Evolutionary conservation across 1,140 invertebrate species (phyloP), one percentile per base, ranked within the genome.

Genomic region (Drosophila pachea): DNA sequence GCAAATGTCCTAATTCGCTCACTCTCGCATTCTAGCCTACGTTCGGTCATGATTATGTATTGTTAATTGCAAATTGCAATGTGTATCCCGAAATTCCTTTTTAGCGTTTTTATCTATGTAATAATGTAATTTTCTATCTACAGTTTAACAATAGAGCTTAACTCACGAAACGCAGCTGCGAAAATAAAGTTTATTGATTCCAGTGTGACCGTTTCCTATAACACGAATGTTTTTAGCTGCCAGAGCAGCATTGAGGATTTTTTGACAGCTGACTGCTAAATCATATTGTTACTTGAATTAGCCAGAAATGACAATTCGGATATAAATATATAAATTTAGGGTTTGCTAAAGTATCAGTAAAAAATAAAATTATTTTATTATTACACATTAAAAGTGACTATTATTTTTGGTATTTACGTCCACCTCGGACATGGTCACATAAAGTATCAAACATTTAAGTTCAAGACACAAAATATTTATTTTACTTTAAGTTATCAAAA

Each of bases 1-100:
- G 70, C 87, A 95, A 96, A 35, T 93, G 95, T 81, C 90, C 90
- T 45, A 95, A 89, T 75, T 93, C 92, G 87, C 92, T 93, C 68
- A 91, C 91, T 90, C 94, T 94, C 68, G n/a, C 62, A 64, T 74
- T 88, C 86, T 56, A 84, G 38, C n/a, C 65, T 73, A 48, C 52
- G 52, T 36, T 86, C 79, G 38, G 66, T 63, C 81, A 79, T 86
- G 14, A 31, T 67, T 61, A 29, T 45, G 29, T 22, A 3, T 3
- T 22, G 22, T 22, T 22, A 33, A 38, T 38, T 7, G 14, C 36
- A 35, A 36, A 33, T 29, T n/a, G 11, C 11, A 2, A 29, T 12
- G 12, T 12, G 42, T 42, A 22, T 45, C 6, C 22, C 42, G 4
- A 45, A 42, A 16, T 33, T 62, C 38, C 40, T 56, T 52, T 56